These are phyloP conservation scores for Litoditis marina DNA, from an alignment of 2,888 invertebrate species.

Conservation along the genomic window DNA sequence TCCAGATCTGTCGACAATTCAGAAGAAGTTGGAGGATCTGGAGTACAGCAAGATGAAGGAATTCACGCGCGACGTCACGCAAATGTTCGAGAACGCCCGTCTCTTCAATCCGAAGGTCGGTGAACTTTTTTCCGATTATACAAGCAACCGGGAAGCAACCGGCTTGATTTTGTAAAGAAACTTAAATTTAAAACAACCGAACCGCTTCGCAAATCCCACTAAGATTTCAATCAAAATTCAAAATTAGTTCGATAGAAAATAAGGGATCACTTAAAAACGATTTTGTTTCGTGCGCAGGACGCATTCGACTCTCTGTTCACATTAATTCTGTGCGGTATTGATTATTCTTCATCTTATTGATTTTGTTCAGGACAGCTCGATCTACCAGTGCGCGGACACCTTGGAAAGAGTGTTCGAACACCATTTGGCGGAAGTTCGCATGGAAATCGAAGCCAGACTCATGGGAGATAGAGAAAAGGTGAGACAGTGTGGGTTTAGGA, in stretches of 20 bases:
- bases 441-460: background rate
- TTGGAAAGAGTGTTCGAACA: constrained; percentile 91
- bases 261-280: too few relatives aligned
- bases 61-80: constrained; percentile 94
- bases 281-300: too few relatives aligned
- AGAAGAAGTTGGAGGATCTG: constrained; percentile 54
- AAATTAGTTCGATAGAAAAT: too few relatives aligned
- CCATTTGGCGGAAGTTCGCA: constrained; percentile 22
- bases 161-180: too few relatives aligned
- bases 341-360: too few relatives aligned
- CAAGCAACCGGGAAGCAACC: too few relatives aligned
- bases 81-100: constrained; percentile 91
- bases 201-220: too few relatives aligned
- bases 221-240: background rate
- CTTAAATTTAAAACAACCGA: too few relatives aligned
- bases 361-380: constrained; percentile 74
- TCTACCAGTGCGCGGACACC: constrained; percentile 91
- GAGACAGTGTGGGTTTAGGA: too few relatives aligned
- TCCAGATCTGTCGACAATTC: constrained; percentile 85
- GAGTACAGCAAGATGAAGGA: constrained; percentile 67
- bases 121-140: too few relatives aligned
- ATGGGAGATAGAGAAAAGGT: constrained; percentile 2
- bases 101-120: constrained; percentile 8
- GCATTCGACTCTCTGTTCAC: too few relatives aligned
- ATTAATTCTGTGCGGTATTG: too few relatives aligned